A percentile compares a stretch with the other conserved stretches of the same genome.
Conservation (phyloP, 2,888 invertebrate genomes). For the Operophtera brumata region DNA sequence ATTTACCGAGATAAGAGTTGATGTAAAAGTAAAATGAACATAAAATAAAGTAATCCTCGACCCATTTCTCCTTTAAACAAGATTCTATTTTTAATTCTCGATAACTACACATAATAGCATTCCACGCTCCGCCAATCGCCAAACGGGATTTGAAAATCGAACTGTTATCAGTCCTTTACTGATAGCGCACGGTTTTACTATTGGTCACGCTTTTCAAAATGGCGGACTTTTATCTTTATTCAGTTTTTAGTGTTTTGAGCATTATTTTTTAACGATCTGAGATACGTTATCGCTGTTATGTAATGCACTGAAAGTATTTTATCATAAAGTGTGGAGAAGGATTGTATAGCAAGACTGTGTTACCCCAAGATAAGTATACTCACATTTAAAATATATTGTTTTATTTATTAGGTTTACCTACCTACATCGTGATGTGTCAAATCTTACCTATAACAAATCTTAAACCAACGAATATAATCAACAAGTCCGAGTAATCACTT, state of each 20-base stretch:
- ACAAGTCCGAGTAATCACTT: no score
- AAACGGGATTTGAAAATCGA: constrained; percentile 65
- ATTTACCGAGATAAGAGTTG: constrained; percentile 6
- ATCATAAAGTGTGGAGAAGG: background rate
- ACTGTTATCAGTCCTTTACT: constrained; percentile 66
- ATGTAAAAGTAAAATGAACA: constrained; percentile 29
- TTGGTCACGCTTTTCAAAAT: constrained; percentile 74
- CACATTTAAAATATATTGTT: no score
- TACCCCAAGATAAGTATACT: no score
- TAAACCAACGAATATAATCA: no score
- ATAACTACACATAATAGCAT: constrained; percentile 51
- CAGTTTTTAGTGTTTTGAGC: constrained; percentile 58
- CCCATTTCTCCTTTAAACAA: constrained; percentile 60
- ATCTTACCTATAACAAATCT: no score
- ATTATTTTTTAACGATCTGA: constrained; percentile 56
- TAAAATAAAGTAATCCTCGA: constrained; percentile 46
- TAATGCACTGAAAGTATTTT: constrained; percentile 30
- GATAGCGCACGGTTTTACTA: constrained; percentile 62
- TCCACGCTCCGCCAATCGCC: constrained; percentile 58
- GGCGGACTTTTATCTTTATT: constrained; percentile 62
- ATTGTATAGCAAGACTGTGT: no score
- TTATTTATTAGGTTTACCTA: no score
- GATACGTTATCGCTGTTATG: constrained; percentile 56
- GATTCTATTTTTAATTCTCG: constrained; percentile 61
- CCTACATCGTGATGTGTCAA: no score